Percentiles rank a stretch among this genome's conserved stretches.
phyloP scores from a whole-genome alignment of 2,888 invertebrate genomes.

The Philereme vetulata region DNA sequence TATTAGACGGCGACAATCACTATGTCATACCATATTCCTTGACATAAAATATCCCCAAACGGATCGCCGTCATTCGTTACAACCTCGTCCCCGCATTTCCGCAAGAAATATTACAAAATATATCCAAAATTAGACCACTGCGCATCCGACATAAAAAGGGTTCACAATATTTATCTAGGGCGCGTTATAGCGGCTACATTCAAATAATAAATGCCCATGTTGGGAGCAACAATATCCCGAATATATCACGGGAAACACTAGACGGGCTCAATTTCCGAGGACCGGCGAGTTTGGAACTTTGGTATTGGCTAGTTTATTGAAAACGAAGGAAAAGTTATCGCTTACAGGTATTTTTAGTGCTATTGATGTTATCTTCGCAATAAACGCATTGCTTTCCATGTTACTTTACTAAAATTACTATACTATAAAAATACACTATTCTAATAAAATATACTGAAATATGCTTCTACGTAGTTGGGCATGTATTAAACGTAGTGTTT shows the following conservation, averaged over 20 bases:
- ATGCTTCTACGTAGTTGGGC: too few relatives aligned
- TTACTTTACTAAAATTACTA: too few relatives aligned
- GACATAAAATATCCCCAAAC: conserved; percentile 27
- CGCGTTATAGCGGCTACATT: conserved; percentile 63
- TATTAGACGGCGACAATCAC: conserved; percentile 23
- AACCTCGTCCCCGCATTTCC: conserved; percentile 33
- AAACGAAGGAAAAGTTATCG: conserved; percentile 14
- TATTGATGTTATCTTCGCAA: too few relatives aligned
- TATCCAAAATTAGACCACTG: conserved; percentile 53
- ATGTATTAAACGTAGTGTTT: too few relatives aligned
- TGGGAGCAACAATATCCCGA: conserved; percentile 58
- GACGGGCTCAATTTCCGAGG: conserved; percentile 55
- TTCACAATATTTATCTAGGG: conserved; percentile 66
- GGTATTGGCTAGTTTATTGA: conserved; percentile 16
- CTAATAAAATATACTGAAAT: too few relatives aligned
- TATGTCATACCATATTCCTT: conserved; percentile 24
- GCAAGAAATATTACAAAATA: conserved; percentile 49
- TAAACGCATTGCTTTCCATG: too few relatives aligned
- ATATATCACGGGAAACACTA: conserved; percentile 56
- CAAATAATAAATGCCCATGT: conserved; percentile 65
- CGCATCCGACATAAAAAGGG: conserved; percentile 57
- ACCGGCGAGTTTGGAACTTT: conserved; percentile 26
- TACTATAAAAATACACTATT: too few relatives aligned
- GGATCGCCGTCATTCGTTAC: conserved; percentile 31
- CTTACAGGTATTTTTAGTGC: conserved; percentile 7